Percentiles rank a stretch among this genome's conserved stretches.
Evolutionary conservation across 2,797 vertebrate genomes (phyloP).

Genomic region (Pangasius krempfi): DNA sequence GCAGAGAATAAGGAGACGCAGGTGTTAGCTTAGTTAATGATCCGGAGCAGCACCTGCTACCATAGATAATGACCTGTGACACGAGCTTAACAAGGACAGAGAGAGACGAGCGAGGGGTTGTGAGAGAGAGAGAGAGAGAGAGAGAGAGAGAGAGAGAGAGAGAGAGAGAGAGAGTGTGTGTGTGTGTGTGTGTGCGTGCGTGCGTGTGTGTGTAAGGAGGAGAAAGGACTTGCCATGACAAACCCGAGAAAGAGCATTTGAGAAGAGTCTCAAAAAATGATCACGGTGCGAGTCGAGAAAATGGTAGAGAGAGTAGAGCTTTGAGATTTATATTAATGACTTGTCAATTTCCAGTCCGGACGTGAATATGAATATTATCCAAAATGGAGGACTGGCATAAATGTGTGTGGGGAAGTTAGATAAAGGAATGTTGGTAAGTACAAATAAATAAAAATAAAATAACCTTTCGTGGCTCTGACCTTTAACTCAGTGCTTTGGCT

Average conservation of each 20-base stretch:
- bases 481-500: background rate
- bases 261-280: background rate
- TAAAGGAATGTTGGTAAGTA: background rate
- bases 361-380: background rate
- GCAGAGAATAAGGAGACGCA: slow-evolving; percentile 75
- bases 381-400: background rate
- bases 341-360: background rate
- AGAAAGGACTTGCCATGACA: slow-evolving; percentile 25
- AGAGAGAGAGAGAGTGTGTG: slow-evolving; percentile 6
- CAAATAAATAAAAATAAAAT: too few species aligned
- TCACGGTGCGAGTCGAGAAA: slow-evolving; percentile 22
- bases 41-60: slow-evolving; percentile 76
- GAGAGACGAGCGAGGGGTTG: slow-evolving; percentile 46
- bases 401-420: background rate
- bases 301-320: background rate
- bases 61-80: slow-evolving; percentile 82
- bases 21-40: slow-evolving; percentile 80
- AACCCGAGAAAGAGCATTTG: background rate
- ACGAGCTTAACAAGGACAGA: slow-evolving; percentile 76
- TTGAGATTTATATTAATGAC: background rate
- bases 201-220: background rate
- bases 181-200: slow-evolving; percentile 2
- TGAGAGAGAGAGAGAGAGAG: background rate
- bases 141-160: slow-evolving; percentile 52
- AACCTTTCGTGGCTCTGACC: too few species aligned